Evolutionary conservation across 2,113 vertebrate species (phyloP).

Genomic region (Ictidomys tridecemlineatus): DNA sequence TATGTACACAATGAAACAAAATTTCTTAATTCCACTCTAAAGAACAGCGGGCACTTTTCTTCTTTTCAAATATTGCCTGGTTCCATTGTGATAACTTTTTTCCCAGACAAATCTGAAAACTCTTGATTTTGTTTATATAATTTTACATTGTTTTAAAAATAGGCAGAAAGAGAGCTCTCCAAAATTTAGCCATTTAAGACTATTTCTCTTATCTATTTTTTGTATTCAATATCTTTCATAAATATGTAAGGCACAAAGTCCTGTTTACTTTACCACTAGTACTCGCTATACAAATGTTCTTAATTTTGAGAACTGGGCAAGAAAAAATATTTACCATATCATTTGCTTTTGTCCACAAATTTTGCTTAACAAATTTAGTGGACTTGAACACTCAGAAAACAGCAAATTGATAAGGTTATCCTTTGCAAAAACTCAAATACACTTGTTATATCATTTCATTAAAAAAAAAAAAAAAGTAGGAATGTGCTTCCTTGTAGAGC

Average conservation of each 20-base stretch:
- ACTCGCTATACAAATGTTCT: not conserved
- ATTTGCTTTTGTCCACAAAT: constrained; percentile 5
- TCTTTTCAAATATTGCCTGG: constrained; percentile 20
- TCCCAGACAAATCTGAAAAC: constrained; percentile 52
- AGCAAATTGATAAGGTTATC: not conserved
- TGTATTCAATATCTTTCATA: constrained; percentile 9
- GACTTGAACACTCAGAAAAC: constrained; percentile 41
- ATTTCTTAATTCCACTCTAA: not conserved
- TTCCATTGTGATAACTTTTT: not conserved
- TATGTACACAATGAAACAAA: constrained; percentile 23
- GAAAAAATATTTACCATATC: not conserved
- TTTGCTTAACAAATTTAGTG: constrained; percentile 39
- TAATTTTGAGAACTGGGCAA: constrained; percentile 21
- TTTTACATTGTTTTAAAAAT: constrained; percentile 45
- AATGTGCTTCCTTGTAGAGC: no score
- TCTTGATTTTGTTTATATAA: constrained; percentile 30
- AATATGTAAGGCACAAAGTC: constrained; percentile 33
- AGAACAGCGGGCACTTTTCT: not conserved
- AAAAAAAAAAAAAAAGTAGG: no score
- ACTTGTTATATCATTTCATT: not conserved
- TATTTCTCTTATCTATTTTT: not conserved
- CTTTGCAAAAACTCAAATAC: not conserved
- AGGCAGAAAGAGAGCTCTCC: not conserved
- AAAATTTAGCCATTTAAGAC: constrained; percentile 28
- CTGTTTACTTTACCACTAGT: not conserved